Base-by-base conservation (phyloP, 1,140 invertebrate species). In the Nixonia krombeini region DNA sequence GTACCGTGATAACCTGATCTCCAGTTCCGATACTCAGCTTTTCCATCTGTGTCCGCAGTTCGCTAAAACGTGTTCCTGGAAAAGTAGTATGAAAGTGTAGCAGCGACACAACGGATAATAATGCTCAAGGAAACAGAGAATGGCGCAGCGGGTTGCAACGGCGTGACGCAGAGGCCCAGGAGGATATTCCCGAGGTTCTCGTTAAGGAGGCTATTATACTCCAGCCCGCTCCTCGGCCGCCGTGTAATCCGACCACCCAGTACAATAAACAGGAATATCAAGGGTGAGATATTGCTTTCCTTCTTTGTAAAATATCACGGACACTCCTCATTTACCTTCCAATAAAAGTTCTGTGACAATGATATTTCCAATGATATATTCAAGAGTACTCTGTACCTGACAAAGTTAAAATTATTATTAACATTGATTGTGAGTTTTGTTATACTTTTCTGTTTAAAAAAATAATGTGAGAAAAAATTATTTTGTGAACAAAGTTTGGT, bases 141-240 rank as follows among this genome's bases (percentile, higher is more conserved):
- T 55, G 75, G 57, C 29, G 45, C 73, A 31, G 72, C 70, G 58
- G 73, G 75, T 42, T 83, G 81, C 57, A 82, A 75, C 29, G 69
- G 66, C 23, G 72, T 61, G 40, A 69, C 69, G 56, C 47, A 77
- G 2, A 78, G 82, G 61, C 73, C 78, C 41, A 71, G 80, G 18
- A 69, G 82, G 69, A 38, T 81, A 23, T 79, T 84, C 61, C 80
- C 86, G 31, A 75, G 86, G 40, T 87, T 88, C 72, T 87, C 87
- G 4, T 68, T 88, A 5, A 73, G 87, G 9, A 73, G 86, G 62
- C 71, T 88, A 2, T 75, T 87, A 2, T 86, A 87, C 51, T 82
- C 86, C 4, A 86, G 85, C 66, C 86, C 86, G 1, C 58, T 88
- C 12, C 79, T 88, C 17, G 86, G 83, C 1, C 74, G 86, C 2